phyloP scores from a whole-genome alignment of 1,140 invertebrate genomes.

The Colletes gigas region DNA sequence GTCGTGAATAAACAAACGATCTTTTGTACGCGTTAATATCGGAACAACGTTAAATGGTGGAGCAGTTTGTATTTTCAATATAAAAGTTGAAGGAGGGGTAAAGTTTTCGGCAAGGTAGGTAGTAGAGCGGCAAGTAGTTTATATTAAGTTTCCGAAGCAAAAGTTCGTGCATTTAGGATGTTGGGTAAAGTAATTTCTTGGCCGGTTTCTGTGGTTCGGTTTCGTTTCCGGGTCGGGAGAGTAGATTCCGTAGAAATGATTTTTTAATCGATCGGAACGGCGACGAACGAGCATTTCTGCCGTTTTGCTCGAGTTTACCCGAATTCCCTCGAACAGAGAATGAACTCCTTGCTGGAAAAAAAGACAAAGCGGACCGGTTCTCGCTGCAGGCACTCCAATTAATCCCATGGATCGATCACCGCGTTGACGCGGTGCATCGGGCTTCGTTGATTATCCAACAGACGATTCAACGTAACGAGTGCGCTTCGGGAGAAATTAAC shows the following conservation, averaged over 20 bases:
- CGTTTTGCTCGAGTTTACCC: no score
- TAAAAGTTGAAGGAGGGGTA: no score
- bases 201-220: no score
- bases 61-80: no score
- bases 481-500: no score
- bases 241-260: no score
- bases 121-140: neutral
- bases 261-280: no score
- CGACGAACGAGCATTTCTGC: no score
- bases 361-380: neutral
- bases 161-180: neutral
- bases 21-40: no score
- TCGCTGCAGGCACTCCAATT: neutral
- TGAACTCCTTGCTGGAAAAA: neutral
- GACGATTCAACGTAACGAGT: neutral
- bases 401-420: conserved; percentile 3
- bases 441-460: neutral
- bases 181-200: neutral
- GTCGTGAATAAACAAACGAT: no score
- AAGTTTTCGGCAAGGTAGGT: neutral
- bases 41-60: no score
- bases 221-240: no score
- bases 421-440: neutral
- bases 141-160: neutral
- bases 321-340: neutral